Evolutionary conservation across 2,113 vertebrate genomes (phyloP).

Genomic region (Serinus canaria): DNA sequence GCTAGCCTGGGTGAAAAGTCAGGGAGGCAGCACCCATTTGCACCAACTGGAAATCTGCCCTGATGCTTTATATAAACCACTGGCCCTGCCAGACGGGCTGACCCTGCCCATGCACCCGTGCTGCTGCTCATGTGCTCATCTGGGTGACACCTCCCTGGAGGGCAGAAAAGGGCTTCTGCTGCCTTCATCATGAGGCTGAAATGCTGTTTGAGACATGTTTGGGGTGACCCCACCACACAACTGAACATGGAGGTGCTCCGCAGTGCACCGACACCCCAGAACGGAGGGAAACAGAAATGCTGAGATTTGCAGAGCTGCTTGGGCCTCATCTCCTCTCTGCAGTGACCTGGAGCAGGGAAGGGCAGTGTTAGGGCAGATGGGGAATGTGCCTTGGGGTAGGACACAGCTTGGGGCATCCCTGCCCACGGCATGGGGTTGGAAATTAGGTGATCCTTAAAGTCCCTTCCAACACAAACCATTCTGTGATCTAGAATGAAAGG

Average conservation of each 20-base stretch:
- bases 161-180: not conserved
- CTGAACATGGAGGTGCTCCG: not conserved
- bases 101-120: fast-evolving
- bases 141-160: not conserved
- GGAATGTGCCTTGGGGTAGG: not conserved
- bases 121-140: not conserved
- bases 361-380: not conserved
- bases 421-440: not conserved
- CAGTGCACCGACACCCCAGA: not conserved
- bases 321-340: not conserved
- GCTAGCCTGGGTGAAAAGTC: not conserved
- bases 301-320: not conserved
- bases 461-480: not conserved
- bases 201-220: not conserved
- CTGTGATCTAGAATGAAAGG: not conserved
- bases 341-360: not conserved
- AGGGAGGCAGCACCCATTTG: not conserved
- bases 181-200: not conserved
- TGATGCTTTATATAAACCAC: not conserved
- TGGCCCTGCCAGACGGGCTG: not conserved
- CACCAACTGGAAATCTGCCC: not conserved
- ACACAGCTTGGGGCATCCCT: not conserved
- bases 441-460: not conserved
- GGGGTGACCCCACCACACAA: not conserved
- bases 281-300: not conserved